A percentile compares a stretch with the other conserved stretches of the same genome.
These are phyloP conservation scores for Lasioglossum baleicum DNA, from an alignment of 1,140 invertebrate species.

Conservation along the genomic window DNA sequence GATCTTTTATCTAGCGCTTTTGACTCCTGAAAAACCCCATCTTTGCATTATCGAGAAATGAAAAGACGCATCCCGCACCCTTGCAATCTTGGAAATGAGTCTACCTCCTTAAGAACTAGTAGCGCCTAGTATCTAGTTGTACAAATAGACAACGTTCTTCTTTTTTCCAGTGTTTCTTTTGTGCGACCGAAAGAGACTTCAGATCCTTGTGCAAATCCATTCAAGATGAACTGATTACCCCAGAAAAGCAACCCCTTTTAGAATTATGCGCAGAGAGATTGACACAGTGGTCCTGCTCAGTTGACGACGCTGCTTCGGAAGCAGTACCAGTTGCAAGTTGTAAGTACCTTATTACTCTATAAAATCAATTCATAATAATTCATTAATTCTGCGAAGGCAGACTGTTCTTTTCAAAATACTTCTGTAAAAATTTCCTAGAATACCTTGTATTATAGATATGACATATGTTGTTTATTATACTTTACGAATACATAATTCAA, in stretches of 20 bases:
- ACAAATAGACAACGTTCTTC: slow-evolving; percentile 26
- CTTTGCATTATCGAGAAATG: too few species aligned
- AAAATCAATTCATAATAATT: not conserved
- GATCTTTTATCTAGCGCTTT: too few species aligned
- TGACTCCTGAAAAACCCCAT: too few species aligned
- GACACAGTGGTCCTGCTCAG: slow-evolving; percentile 83
- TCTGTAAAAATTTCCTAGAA: too few species aligned
- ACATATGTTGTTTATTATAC: too few species aligned
- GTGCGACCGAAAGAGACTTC: slow-evolving; percentile 91
- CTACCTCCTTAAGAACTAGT: too few species aligned
- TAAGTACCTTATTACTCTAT: slow-evolving; percentile 58
- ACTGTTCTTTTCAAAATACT: too few species aligned
- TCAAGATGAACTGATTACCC: slow-evolving; percentile 83
- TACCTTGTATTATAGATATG: too few species aligned
- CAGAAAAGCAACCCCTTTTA: slow-evolving; percentile 89
- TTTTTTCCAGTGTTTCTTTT: slow-evolving; percentile 92
- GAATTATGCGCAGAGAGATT: slow-evolving; percentile 87
- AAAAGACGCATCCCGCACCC: too few species aligned
- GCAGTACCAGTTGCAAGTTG: slow-evolving; percentile 75
- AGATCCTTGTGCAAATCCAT: slow-evolving; percentile 87
- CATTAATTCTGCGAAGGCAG: not conserved
- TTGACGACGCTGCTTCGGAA: slow-evolving; percentile 76
- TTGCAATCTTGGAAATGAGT: too few species aligned
- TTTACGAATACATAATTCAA: too few species aligned
- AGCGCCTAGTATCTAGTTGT: slow-evolving; percentile 15